Evolutionary conservation across 2,888 invertebrate species (phyloP), one percentile per base, ranked within the genome.

Genomic region (Heteropelma amictum): DNA sequence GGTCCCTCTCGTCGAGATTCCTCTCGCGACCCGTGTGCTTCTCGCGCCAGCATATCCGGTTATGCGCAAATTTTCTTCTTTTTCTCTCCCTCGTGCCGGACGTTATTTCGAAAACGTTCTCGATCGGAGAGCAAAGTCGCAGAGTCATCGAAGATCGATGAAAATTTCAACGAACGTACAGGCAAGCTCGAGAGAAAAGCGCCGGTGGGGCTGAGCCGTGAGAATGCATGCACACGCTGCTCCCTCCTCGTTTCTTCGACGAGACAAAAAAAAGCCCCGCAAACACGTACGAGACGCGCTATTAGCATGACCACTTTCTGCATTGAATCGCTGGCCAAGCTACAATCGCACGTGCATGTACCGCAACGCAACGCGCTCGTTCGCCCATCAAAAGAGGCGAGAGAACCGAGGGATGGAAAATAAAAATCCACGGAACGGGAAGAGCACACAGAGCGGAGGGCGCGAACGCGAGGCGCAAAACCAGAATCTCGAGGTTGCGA

Each of bases 141-240:
- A n/a, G n/a, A n/a, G n/a, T n/a, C n/a, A n/a, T n/a, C n/a, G n/a
- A n/a, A n/a, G n/a, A n/a, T n/a, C n/a, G n/a, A n/a, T n/a, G n/a
- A n/a, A n/a, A n/a, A n/a, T n/a, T n/a, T n/a, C n/a, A n/a, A n/a
- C n/a, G n/a, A n/a, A n/a, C n/a, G n/a, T n/a, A n/a, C n/a, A n/a
- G n/a, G n/a, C n/a, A n/a, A 28, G 3, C 49, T 56, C 33, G 30
- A 26, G 8, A n/a, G n/a, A n/a, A n/a, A n/a, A n/a, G 64, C 26
- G 40, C n/a, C 17, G 33, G 47, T 6, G 8, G 4, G 23, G 23
- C 23, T 38, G 61, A 72, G 67, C 73, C n/a, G 68, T 73, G 73
- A 73, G 73, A 73, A 73, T 73, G 49, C 42, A 45, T n/a, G n/a
- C n/a, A n/a, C n/a, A n/a, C n/a, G n/a, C n/a, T n/a, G 21, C 60